These are phyloP conservation scores for Cryptoprocta ferox DNA, from an alignment of 2,797 vertebrate species.

Conservation along the genomic window DNA sequence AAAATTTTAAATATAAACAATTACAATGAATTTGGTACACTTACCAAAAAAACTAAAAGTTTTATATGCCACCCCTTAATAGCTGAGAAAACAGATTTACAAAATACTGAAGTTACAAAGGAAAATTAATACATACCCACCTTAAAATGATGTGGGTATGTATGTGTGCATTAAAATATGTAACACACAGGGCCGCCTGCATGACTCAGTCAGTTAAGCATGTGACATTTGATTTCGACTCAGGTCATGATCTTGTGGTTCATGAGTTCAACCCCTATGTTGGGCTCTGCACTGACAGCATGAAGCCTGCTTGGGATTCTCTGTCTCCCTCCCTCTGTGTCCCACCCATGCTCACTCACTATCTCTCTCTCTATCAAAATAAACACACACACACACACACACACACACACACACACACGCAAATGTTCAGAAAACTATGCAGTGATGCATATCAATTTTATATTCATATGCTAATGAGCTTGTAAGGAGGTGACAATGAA, in stretches of 20 bases:
- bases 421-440: neutral
- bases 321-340: no score
- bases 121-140: neutral
- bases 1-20: neutral
- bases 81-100: slow-evolving; percentile 2
- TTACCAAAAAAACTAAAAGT: neutral
- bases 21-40: neutral
- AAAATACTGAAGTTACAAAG: neutral
- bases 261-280: no score
- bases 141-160: neutral
- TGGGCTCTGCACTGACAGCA: no score
- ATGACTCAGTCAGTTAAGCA: no score
- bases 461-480: neutral
- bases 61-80: neutral
- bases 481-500: neutral
- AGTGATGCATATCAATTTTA: neutral
- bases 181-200: neutral
- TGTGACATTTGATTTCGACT: no score
- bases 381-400: no score
- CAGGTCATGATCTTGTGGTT: no score
- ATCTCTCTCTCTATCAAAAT: no score
- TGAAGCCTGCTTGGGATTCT: no score
- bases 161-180: neutral
- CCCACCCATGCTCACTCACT: no score
- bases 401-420: no score